phyloP scores from a whole-genome alignment of 2,888 invertebrate species.

The Melieria omissa region DNA sequence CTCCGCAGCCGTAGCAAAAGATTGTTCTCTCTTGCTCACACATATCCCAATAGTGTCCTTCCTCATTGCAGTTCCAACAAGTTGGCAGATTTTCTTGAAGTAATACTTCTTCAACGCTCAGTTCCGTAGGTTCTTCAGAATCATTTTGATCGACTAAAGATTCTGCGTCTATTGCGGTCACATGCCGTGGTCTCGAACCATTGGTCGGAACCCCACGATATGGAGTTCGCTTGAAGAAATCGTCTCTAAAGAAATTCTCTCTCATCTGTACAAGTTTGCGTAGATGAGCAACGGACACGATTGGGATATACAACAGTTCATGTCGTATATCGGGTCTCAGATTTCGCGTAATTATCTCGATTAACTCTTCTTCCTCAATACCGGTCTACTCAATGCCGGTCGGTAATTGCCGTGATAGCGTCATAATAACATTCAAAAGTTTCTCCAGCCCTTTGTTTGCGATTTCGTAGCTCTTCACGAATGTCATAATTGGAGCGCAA shows the following conservation, averaged over 20 bases:
- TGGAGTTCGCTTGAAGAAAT: constrained; percentile 10
- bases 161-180: constrained; percentile 17
- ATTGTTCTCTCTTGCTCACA: constrained; percentile 20
- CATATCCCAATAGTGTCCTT: constrained; percentile 24
- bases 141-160: background rate
- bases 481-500: constrained; percentile 30
- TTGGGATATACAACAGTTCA: constrained; percentile 29
- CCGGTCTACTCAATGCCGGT: constrained; percentile 9
- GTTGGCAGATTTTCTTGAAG: background rate
- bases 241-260: constrained; percentile 28
- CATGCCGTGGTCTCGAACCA: background rate
- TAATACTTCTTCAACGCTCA: constrained; percentile 11
- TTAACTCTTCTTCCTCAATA: constrained; percentile 6
- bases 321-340: constrained; percentile 32
- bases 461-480: constrained; percentile 27
- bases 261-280: constrained; percentile 33
- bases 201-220: background rate
- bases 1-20: constrained; percentile 38
- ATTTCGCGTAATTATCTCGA: constrained; percentile 16
- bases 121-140: background rate
- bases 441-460: constrained; percentile 25
- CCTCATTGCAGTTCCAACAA: constrained; percentile 34
- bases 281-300: constrained; percentile 29
- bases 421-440: constrained; percentile 31
- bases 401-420: background rate